Evolutionary conservation across 35 echinoderm and acorn worm species (phyloP).

Genomic region (Lytechinus variegatus): DNA sequence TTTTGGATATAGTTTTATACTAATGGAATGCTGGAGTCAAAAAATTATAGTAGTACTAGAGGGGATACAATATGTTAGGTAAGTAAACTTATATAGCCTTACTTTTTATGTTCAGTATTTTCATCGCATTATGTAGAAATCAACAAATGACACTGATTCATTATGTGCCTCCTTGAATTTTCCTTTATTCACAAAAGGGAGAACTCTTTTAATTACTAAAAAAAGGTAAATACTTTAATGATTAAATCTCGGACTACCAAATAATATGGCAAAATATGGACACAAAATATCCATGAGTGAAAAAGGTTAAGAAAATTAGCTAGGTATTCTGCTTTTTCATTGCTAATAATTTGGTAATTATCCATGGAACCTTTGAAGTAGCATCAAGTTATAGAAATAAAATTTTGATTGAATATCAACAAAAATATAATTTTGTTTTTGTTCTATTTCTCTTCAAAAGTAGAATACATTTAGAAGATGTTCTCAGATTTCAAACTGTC

Average conservation of each 20-base stretch:
- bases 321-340: no score
- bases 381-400: not conserved
- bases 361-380: not conserved
- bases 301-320: no score
- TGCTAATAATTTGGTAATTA: no score
- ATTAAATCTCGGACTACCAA: no score
- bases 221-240: no score
- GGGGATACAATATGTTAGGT: not conserved
- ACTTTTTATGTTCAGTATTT: no score
- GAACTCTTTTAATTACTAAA: no score
- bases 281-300: no score
- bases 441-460: not conserved
- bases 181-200: no score
- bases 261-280: no score
- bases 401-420: not conserved
- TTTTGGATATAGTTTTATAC: not conserved
- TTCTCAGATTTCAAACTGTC: not conserved
- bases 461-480: not conserved
- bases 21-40: not conserved
- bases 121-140: not conserved
- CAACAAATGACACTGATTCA: not conserved
- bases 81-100: not conserved
- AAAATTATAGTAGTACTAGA: not conserved
- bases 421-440: not conserved
- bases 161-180: no score